Conservation (phyloP, 1,140 invertebrate species). For the Matsumurasca onukii region DNA sequence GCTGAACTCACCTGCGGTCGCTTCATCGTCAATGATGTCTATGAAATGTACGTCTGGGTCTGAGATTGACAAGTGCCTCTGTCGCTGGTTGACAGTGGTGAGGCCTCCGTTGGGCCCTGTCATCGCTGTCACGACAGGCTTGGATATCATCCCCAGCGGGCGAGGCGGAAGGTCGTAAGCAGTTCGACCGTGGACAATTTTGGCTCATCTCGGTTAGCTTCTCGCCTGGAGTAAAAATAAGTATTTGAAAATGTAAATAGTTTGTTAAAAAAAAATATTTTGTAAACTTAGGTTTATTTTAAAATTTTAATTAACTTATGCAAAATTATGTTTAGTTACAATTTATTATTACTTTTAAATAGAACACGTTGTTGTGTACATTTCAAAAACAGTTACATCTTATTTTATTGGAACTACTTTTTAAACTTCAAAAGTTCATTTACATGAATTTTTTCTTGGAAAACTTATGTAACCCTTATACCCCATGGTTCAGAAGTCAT, state of each 20-base stretch:
- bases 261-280: constrained; percentile 27
- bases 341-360: not conserved
- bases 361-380: not conserved
- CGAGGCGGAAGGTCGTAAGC: constrained; percentile 64
- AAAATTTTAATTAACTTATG: not conserved
- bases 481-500: too few relatives aligned
- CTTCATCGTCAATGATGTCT: constrained; percentile 48
- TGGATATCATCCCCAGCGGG: constrained; percentile 48
- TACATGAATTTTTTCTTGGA: too few relatives aligned
- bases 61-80: constrained; percentile 62
- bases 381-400: too few relatives aligned
- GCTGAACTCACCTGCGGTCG: constrained; percentile 4
- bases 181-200: constrained; percentile 63
- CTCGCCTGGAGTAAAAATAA: constrained; percentile 42
- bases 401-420: too few relatives aligned
- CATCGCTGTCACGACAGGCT: constrained; percentile 61
- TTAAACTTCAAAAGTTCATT: too few relatives aligned
- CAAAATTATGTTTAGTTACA: not conserved
- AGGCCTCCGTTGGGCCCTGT: constrained; percentile 78
- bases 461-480: too few relatives aligned
- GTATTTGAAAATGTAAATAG: constrained; percentile 9
- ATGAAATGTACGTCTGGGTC: constrained; percentile 76
- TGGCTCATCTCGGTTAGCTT: constrained; percentile 55
- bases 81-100: constrained; percentile 66
- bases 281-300: constrained; percentile 25